These are phyloP conservation scores for Fregetta grallaria DNA, from an alignment of 2,113 vertebrate species.

Conservation along the genomic window DNA sequence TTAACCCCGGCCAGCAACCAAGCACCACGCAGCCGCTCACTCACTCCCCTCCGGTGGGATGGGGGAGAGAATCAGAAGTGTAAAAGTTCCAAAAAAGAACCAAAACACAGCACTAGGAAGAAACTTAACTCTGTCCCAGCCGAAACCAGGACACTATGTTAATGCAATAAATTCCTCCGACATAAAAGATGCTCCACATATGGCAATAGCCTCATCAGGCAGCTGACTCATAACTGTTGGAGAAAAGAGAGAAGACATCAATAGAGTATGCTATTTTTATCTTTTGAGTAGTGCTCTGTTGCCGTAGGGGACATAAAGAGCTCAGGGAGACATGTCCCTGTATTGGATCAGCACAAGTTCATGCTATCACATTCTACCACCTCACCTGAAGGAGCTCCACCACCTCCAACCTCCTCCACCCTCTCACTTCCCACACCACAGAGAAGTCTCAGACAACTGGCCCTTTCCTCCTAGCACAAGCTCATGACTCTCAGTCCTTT, in stretches of 20 bases:
- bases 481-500: background rate
- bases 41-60: no score
- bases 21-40: no score
- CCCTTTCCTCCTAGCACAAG: background rate
- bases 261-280: background rate
- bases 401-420: background rate
- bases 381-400: background rate
- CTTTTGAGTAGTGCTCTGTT: background rate
- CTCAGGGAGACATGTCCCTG: background rate
- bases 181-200: background rate
- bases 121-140: no score
- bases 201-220: background rate
- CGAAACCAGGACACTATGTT: no score
- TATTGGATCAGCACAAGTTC: background rate
- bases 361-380: fast-evolving
- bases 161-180: background rate
- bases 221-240: background rate
- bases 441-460: background rate
- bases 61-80: no score
- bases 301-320: background rate
- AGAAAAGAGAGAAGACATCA: background rate
- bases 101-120: no score
- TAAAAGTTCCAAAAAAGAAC: no score
- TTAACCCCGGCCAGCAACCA: no score
- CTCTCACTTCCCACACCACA: background rate